Conservation (phyloP, 2,888 invertebrate genomes). For the Trichacis sp. region DNA sequence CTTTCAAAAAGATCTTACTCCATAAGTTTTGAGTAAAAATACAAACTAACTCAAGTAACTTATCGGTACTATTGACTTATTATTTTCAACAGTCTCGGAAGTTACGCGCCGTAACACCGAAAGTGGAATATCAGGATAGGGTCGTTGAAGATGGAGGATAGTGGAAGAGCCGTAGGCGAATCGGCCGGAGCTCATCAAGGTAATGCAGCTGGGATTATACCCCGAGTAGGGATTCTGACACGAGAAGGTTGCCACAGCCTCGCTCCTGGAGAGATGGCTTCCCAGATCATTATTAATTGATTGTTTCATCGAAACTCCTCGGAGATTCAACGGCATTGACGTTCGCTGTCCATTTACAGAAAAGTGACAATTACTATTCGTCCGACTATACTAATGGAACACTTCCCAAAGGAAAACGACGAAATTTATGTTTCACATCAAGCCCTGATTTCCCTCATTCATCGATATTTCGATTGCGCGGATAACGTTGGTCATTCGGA, state of each 20-base stretch:
- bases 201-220: constrained; percentile 68
- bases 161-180: constrained; percentile 33
- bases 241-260: constrained; percentile 44
- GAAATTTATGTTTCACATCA: constrained; percentile 8
- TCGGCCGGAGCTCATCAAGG: constrained; percentile 65
- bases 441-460: background rate
- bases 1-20: too few relatives aligned
- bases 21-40: too few relatives aligned
- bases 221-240: constrained; percentile 56
- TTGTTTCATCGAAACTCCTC: constrained; percentile 63
- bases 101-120: constrained; percentile 43
- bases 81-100: constrained; percentile 44
- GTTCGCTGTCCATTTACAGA: constrained; percentile 40
- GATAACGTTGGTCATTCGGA: background rate
- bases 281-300: constrained; percentile 64
- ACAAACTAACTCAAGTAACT: too few relatives aligned
- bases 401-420: constrained; percentile 14
- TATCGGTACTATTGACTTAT: too few relatives aligned
- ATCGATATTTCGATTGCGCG: background rate
- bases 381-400: constrained; percentile 18
- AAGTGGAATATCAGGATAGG: constrained; percentile 41
- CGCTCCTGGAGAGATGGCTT: constrained; percentile 53
- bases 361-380: constrained; percentile 17
- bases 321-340: constrained; percentile 50
- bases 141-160: constrained; percentile 47